These are phyloP conservation scores for Drosophila repletoides DNA, from an alignment of 1,140 invertebrate genomes.

Conservation along the genomic window DNA sequence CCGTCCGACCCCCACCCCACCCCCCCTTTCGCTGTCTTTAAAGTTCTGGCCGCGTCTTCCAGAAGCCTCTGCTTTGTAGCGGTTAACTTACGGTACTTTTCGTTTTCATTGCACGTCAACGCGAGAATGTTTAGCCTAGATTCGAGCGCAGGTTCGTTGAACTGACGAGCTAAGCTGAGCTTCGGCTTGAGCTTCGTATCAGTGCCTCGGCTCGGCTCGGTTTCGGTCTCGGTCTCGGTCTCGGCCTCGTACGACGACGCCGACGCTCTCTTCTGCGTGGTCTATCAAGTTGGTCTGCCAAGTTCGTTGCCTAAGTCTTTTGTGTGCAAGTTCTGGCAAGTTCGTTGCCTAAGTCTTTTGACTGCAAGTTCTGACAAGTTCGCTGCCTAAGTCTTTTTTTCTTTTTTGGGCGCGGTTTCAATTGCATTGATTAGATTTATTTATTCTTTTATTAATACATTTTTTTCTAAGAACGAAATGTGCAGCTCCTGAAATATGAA, in stretches of 20 bases:
- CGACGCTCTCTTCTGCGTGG: constrained; percentile 10
- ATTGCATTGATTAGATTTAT: too few relatives aligned
- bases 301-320: constrained; percentile 54
- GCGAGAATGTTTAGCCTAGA: constrained; percentile 82
- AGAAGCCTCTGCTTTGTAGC: constrained; percentile 66
- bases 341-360: constrained; percentile 56
- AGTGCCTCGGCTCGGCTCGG: too few relatives aligned
- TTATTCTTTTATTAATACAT: too few relatives aligned
- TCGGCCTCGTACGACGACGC: constrained; percentile 9
- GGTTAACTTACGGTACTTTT: constrained; percentile 82
- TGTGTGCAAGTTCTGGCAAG: constrained; percentile 27
- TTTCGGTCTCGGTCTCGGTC: not conserved
- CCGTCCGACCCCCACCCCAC: not conserved
- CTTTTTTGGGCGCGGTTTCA: constrained; percentile 53
- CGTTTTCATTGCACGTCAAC: constrained; percentile 82
- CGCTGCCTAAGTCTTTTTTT: constrained; percentile 70
- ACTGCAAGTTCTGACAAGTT: constrained; percentile 55
- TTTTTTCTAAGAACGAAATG: too few relatives aligned
- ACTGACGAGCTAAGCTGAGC: constrained; percentile 52
- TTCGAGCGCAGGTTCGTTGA: constrained; percentile 82
- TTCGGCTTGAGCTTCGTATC: too few relatives aligned
- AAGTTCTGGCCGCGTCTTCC: constrained; percentile 56
- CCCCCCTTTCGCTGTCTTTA: not conserved
- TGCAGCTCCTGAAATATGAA: too few relatives aligned
- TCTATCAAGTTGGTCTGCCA: constrained; percentile 3